These are phyloP conservation scores for Plectus sambesii DNA, from an alignment of 1,140 invertebrate species.

Conservation along the genomic window DNA sequence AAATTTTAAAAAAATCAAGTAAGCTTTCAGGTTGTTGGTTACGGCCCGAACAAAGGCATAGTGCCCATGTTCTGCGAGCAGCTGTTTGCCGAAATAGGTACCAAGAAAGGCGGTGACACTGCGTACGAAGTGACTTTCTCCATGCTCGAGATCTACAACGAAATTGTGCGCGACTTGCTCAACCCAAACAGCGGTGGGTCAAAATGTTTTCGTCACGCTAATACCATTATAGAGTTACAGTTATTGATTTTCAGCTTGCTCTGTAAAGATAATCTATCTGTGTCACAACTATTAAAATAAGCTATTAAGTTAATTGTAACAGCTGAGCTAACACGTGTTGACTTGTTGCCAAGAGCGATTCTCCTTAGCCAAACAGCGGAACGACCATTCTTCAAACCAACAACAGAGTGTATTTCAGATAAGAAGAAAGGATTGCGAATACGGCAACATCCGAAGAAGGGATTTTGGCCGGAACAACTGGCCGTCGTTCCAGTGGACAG, in stretches of 20 bases:
- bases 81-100: conserved; percentile 56
- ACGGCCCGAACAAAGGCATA: conserved; percentile 60
- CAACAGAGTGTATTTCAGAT: conserved; percentile 35
- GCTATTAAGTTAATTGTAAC: too few relatives aligned
- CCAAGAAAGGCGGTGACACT: conserved; percentile 46
- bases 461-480: conserved; percentile 51
- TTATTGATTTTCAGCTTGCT: too few relatives aligned
- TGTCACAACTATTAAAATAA: too few relatives aligned
- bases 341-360: too few relatives aligned
- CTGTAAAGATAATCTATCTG: too few relatives aligned
- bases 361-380: too few relatives aligned
- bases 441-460: conserved; percentile 53
- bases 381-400: too few relatives aligned
- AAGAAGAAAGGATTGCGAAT: conserved; percentile 51
- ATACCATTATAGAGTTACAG: too few relatives aligned
- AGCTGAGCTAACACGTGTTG: too few relatives aligned
- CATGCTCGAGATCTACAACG: conserved; percentile 57
- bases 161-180: conserved; percentile 53
- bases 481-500: conserved; percentile 48
- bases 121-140: conserved; percentile 50
- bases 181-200: conserved; percentile 43
- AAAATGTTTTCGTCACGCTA: too few relatives aligned
- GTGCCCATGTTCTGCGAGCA: conserved; percentile 69
- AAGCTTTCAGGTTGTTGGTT: too few relatives aligned
- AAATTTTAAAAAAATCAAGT: too few relatives aligned